Conservation (phyloP, 1,140 invertebrate genomes). For the Cotesia chilonis region DNA sequence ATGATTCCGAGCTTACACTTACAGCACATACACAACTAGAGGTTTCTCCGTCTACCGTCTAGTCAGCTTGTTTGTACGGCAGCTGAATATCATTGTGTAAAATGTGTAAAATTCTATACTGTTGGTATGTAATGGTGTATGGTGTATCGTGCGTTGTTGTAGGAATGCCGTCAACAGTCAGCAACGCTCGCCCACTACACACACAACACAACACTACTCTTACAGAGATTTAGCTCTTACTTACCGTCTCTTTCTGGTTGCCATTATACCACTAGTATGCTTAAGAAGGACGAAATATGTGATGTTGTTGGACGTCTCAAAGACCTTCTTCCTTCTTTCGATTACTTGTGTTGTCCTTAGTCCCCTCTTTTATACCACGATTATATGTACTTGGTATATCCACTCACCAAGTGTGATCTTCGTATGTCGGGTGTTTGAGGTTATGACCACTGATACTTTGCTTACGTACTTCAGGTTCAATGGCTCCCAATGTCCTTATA, state of each 20-base stretch:
- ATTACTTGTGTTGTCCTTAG: neutral
- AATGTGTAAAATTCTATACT: too few species aligned
- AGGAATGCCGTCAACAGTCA: slow-evolving; percentile 56
- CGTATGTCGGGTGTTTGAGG: slow-evolving; percentile 35
- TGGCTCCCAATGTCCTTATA: slow-evolving; percentile 12
- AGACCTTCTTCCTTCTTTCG: slow-evolving; percentile 6
- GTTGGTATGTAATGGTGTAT: neutral
- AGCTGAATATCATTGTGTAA: too few species aligned
- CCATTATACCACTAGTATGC: too few species aligned
- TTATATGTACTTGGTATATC: slow-evolving; percentile 21
- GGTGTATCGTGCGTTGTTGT: slow-evolving; percentile 46
- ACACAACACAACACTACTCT: slow-evolving; percentile 32
- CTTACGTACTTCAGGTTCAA: slow-evolving; percentile 31
- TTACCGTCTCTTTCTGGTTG: too few species aligned
- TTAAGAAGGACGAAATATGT: neutral
- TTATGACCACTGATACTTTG: slow-evolving; percentile 33
- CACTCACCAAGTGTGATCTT: slow-evolving; percentile 23
- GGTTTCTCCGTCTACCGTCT: too few species aligned
- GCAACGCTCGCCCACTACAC: slow-evolving; percentile 50
- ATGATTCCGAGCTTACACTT: neutral
- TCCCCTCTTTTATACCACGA: slow-evolving; percentile 12
- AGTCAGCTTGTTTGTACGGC: too few species aligned
- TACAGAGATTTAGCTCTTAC: slow-evolving; percentile 36
- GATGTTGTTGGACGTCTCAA: too few species aligned
- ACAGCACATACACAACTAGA: too few species aligned